A percentile compares a stretch with the other conserved stretches of the same genome.
Evolutionary conservation across 2,113 vertebrate species (phyloP).

Genomic region (Dryoscopus gambensis): DNA sequence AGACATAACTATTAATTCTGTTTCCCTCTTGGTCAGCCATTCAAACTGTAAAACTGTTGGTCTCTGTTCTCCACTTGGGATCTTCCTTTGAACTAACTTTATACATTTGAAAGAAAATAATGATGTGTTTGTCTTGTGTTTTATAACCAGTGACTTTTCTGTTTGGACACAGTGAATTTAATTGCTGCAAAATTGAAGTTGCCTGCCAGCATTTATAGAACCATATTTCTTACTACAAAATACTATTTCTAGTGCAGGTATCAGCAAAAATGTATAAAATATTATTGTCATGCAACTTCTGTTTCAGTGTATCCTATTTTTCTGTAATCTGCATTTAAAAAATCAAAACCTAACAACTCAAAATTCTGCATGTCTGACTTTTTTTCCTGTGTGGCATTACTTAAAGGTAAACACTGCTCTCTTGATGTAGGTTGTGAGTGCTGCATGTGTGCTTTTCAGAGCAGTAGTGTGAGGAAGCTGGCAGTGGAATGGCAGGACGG

Average conservation of each 20-base stretch:
- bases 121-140: neutral
- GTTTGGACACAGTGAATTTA: neutral
- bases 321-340: conserved; percentile 10
- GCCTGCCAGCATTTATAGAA: neutral
- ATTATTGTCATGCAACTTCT: neutral
- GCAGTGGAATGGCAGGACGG: conserved; percentile 89
- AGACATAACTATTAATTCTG: neutral
- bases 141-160: neutral
- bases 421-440: conserved; percentile 83
- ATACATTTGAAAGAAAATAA: neutral
- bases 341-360: conserved; percentile 7
- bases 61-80: neutral
- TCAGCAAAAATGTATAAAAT: neutral
- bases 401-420: conserved; percentile 76
- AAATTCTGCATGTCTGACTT: conserved; percentile 46
- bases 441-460: conserved; percentile 78
- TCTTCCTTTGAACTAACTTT: neutral
- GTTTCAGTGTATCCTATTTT: neutral
- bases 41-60: neutral
- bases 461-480: conserved; percentile 80
- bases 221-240: neutral
- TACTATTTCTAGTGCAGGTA: neutral
- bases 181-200: neutral
- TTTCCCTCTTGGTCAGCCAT: neutral
- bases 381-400: conserved; percentile 55